A percentile compares a stretch with the other conserved stretches of the same genome.
phyloP scores from a whole-genome alignment of 2,113 vertebrate genomes.

The Poeciliopsis retropinna region DNA sequence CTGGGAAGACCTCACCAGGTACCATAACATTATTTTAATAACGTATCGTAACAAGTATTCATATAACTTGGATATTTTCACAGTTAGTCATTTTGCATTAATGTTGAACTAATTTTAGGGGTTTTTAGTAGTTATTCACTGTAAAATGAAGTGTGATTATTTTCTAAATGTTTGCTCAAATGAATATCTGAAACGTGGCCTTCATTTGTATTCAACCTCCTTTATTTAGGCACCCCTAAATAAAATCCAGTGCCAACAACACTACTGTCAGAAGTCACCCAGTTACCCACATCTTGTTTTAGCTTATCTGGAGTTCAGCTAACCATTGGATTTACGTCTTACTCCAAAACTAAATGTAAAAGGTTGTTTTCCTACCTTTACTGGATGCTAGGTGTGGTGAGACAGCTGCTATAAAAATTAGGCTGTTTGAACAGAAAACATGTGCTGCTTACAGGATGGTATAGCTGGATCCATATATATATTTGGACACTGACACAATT shows the following conservation, averaged over 20 bases:
- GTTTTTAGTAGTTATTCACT: no score
- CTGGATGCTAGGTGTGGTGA: no score
- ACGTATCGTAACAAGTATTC: no score
- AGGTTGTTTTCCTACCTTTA: no score
- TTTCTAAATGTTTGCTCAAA: background rate
- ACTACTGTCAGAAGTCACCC: background rate
- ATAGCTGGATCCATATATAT: background rate
- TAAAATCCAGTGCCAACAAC: background rate
- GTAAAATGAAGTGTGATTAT: no score
- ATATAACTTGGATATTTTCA: background rate
- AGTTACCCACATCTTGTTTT: background rate
- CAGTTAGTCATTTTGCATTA: background rate
- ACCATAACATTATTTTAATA: slow-evolving; percentile 24
- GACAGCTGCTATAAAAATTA: no score
- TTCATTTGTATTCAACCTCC: background rate
- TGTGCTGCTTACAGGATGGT: background rate
- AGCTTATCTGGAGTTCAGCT: no score
- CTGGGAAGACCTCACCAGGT: slow-evolving; percentile 98
- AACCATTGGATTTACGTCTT: no score
- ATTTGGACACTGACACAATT: no score
- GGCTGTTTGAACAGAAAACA: no score
- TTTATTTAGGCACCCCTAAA: background rate
- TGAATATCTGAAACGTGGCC: background rate
- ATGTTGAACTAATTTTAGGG: background rate
- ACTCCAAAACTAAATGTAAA: no score